Evolutionary conservation across 2,888 invertebrate genomes (phyloP), one percentile per base, ranked within the genome.

Genomic region (Dorcus parallelipipedus): DNA sequence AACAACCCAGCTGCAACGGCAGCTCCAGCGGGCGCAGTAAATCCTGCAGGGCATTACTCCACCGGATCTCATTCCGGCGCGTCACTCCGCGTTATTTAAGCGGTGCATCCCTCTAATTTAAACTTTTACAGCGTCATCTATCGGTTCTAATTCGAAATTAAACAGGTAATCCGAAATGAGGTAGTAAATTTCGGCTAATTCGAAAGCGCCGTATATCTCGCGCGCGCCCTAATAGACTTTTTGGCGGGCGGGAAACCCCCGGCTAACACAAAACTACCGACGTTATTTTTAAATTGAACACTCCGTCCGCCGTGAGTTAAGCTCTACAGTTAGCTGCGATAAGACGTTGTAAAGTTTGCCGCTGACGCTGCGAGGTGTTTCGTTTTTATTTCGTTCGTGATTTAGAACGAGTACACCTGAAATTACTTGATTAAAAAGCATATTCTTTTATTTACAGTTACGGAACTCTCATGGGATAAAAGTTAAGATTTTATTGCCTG

Each of bases 161-260:
- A 56, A 59, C 52, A 57, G 57, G 52, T 53, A 57, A 59, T 59
- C 51, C 52, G 49, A 57, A 62, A 38, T 54, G 52, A 45, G 49
- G 45, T 45, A 48, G 49, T 54, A 62, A 62, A 62, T 62, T 56
- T 51, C 57, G 47, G 52, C 53, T 60, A 62, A 62, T 60, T 60
- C 59, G 59, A 62, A 59, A 56, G 59, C 42, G 45, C 54, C 52
- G 55, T 61, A 61, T 54, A 58, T 60, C 60, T 60, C 52, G 56
- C 40, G 49, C 40, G 49, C 14, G 54, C 7, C 42, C 17, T 14
- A 42, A 42, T 42, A 14, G 42, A 42, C 26, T 33, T 33, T 33
- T 33, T 42, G 10, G 42, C 42, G 42, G 10, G 42, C 42, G 14
- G 14, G 10, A 3, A 7, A 42, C 3, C 7, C 42, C 42, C 42